Conservation (phyloP, 92 coral and sea anemone species). For the Galaxea fascicularis region DNA sequence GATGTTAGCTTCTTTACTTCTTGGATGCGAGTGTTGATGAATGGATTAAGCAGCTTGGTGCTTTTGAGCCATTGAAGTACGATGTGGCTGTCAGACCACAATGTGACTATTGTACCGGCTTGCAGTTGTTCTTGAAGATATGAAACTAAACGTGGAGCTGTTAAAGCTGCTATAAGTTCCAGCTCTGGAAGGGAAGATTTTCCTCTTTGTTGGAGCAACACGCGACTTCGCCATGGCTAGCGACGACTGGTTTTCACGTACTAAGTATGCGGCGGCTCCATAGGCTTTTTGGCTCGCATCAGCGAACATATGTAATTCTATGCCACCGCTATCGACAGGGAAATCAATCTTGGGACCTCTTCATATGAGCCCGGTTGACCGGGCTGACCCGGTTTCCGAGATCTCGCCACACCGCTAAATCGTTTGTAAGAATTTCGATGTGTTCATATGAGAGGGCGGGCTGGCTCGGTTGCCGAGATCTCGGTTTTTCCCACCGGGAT, state of each 20-base stretch:
- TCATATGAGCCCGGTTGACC: slow-evolving; percentile 14
- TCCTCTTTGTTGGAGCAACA: slow-evolving; percentile 46
- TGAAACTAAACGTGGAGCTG: too few species aligned
- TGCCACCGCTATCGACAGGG: background rate
- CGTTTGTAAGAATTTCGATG: too few species aligned
- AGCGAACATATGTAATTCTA: slow-evolving; percentile 46
- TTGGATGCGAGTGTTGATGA: too few species aligned
- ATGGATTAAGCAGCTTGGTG: slow-evolving; percentile 35
- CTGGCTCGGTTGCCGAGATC: too few species aligned
- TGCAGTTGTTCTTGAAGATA: slow-evolving; percentile 24
- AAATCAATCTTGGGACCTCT: background rate
- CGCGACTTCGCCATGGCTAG: slow-evolving; percentile 33
- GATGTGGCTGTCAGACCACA: slow-evolving; percentile 70
- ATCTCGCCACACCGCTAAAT: too few species aligned
- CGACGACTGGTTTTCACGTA: slow-evolving; percentile 14
- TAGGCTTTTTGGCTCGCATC: slow-evolving; percentile 48
- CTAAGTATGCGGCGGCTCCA: slow-evolving; percentile 52
- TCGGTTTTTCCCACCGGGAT: too few species aligned
- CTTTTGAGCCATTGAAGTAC: slow-evolving; percentile 64
- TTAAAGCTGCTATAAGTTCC: slow-evolving; percentile 59
- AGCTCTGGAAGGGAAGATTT: slow-evolving; percentile 40
- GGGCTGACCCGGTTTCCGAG: too few species aligned
- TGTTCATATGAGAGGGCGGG: too few species aligned
- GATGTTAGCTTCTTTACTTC: too few species aligned
- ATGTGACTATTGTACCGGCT: slow-evolving; percentile 2